These are phyloP conservation scores for Drosophila eohydei DNA, from an alignment of 2,888 invertebrate species.

Conservation along the genomic window DNA sequence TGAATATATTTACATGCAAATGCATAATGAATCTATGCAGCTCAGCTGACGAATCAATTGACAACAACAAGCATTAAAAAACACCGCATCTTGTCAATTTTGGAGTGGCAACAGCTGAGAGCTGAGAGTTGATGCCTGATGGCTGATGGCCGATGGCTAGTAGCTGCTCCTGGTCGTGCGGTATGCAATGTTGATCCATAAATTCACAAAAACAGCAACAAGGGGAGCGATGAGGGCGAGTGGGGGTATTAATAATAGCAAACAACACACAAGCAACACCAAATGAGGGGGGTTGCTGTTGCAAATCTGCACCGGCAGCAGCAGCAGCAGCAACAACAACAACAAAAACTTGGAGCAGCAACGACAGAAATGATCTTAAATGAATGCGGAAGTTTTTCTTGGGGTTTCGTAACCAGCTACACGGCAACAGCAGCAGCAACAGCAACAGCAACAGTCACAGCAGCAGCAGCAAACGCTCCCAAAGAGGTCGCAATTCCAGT, in stretches of 20 bases:
- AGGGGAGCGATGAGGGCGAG: conserved; percentile 33
- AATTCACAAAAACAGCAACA: conserved; percentile 67
- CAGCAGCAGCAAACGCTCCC: conserved; percentile 60
- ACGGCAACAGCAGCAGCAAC: conserved; percentile 44
- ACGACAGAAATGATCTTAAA: conserved; percentile 85
- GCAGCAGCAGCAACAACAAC: conserved; percentile 50
- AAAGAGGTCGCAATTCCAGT: conserved; percentile 80
- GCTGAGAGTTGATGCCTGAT: conserved; percentile 28
- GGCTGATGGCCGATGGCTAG: conserved; percentile 4
- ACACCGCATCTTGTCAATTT: conserved; percentile 56
- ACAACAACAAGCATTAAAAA: conserved; percentile 26
- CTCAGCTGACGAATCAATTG: conserved; percentile 24
- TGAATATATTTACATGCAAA: not conserved
- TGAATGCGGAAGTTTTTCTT: conserved; percentile 85
- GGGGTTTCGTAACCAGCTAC: conserved; percentile 84
- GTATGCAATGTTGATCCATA: conserved; percentile 71
- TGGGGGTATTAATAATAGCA: conserved; percentile 71
- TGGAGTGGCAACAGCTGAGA: conserved; percentile 62
- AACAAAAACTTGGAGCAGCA: conserved; percentile 73
- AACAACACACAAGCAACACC: conserved; percentile 67
- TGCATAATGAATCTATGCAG: not conserved
- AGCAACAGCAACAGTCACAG: conserved; percentile 36
- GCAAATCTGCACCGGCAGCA: conserved; percentile 63
- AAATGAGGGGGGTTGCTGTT: conserved; percentile 72
- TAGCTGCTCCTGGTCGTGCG: conserved; percentile 48